Conservation (phyloP, 2,113 vertebrate species). For the Motacilla alba region DNA sequence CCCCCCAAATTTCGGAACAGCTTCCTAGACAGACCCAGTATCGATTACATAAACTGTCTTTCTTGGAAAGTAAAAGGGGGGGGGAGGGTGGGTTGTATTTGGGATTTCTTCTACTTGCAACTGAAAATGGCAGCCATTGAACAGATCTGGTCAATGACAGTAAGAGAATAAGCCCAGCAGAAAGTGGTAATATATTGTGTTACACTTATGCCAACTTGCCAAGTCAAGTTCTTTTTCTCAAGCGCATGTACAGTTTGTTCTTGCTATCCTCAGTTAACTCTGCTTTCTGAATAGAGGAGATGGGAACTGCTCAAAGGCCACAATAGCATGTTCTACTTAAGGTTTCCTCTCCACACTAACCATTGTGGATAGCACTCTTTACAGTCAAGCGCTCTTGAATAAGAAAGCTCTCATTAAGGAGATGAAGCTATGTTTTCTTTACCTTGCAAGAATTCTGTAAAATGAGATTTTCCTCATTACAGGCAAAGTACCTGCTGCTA, state of each 20-base stretch:
- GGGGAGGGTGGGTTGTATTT: neutral
- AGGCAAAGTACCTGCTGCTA: slow-evolving; percentile 46
- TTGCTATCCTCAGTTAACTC: slow-evolving; percentile 63
- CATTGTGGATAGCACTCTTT: slow-evolving; percentile 62
- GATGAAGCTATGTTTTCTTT: slow-evolving; percentile 44
- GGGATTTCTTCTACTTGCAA: slow-evolving; percentile 48
- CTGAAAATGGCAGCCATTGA: slow-evolving; percentile 61
- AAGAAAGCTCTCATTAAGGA: slow-evolving; percentile 50
- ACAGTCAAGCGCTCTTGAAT: slow-evolving; percentile 63
- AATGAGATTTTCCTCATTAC: slow-evolving; percentile 58
- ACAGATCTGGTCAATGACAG: slow-evolving; percentile 68
- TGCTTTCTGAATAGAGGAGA: slow-evolving; percentile 67
- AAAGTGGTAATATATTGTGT: slow-evolving; percentile 72
- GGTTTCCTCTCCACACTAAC: slow-evolving; percentile 63
- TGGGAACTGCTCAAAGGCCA: slow-evolving; percentile 68
- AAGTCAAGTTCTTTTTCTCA: slow-evolving; percentile 70
- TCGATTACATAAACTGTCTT: slow-evolving; percentile 65
- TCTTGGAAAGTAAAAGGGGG: slow-evolving; percentile 68
- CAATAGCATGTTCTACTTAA: slow-evolving; percentile 69
- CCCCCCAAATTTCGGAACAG: neutral
- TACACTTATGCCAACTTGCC: slow-evolving; percentile 67
- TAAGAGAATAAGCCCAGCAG: slow-evolving; percentile 65
- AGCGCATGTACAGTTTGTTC: slow-evolving; percentile 65
- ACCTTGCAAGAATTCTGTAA: slow-evolving; percentile 41
- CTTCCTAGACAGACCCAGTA: slow-evolving; percentile 65